These are phyloP conservation scores for Penaeus monodon DNA, from an alignment of 2,888 invertebrate species.

Conservation along the genomic window DNA sequence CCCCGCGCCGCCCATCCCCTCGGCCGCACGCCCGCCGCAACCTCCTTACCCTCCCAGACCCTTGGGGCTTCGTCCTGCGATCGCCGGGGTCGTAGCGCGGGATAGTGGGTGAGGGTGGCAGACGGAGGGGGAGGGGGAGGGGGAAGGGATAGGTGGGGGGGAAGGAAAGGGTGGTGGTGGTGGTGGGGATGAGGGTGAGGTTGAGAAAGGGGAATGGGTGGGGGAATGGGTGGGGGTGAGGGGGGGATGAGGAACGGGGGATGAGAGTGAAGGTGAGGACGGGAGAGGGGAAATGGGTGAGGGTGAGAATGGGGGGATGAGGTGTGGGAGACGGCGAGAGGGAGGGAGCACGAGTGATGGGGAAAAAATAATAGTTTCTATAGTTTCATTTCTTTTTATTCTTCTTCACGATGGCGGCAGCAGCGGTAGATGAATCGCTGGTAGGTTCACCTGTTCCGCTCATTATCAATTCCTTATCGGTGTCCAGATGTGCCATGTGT, in stretches of 20 bases:
- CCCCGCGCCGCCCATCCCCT: too few relatives aligned
- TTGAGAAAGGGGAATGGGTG: not conserved
- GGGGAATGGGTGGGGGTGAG: conserved; percentile 2
- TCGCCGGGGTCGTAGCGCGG: too few relatives aligned
- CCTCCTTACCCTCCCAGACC: too few relatives aligned
- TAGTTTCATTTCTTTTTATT: too few relatives aligned
- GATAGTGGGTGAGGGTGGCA: too few relatives aligned
- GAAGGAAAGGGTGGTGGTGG: not conserved
- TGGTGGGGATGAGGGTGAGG: not conserved
- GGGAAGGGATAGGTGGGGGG: not conserved
- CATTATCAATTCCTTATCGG: too few relatives aligned
- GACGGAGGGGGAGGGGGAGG: conserved; percentile 6
- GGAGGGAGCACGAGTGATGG: conserved; percentile 18
- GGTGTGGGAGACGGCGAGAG: conserved; percentile 6
- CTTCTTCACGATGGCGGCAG: too few relatives aligned
- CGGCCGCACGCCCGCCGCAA: too few relatives aligned
- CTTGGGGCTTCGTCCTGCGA: too few relatives aligned
- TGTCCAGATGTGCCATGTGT: too few relatives aligned
- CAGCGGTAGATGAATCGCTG: too few relatives aligned
- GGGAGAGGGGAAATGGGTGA: not conserved
- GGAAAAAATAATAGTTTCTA: not conserved
- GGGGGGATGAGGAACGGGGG: not conserved
- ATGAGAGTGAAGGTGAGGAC: not conserved
- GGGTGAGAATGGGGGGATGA: not conserved
- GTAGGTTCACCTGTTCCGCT: too few relatives aligned